Conservation (phyloP, 2,888 invertebrate genomes). For the Brassicogethes aeneus region DNA sequence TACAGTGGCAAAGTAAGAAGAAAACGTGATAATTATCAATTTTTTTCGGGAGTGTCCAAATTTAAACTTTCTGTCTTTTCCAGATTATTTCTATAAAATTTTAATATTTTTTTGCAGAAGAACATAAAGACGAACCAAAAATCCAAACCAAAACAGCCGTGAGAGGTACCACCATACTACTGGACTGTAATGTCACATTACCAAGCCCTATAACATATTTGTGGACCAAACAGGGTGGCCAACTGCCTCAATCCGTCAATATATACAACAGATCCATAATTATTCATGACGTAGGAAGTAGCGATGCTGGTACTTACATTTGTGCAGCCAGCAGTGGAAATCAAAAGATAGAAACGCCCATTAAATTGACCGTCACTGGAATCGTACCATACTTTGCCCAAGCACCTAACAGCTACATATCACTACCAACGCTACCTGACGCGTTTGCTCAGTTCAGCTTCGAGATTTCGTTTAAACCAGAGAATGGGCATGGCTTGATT, state of each 20-base stretch:
- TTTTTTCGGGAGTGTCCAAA: too few species aligned
- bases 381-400: constrained; percentile 83
- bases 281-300: constrained; percentile 53
- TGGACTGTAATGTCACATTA: constrained; percentile 62
- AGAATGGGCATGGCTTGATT: constrained; percentile 60
- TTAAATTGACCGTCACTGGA: constrained; percentile 69
- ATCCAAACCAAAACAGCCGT: constrained; percentile 50
- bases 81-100: too few species aligned
- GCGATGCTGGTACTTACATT: constrained; percentile 82
- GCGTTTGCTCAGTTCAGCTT: constrained; percentile 76
- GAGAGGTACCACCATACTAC: constrained; percentile 53
- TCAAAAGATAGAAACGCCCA: constrained; percentile 59
- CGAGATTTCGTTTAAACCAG: constrained; percentile 86
- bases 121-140: constrained; percentile 26
- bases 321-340: constrained; percentile 66
- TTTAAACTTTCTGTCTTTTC: too few species aligned
- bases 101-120: too few species aligned
- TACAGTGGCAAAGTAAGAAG: too few species aligned
- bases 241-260: constrained; percentile 51
- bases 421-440: constrained; percentile 67
- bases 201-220: constrained; percentile 55
- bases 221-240: constrained; percentile 69
- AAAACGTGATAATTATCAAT: too few species aligned
- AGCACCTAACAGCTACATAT: constrained; percentile 68
- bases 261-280: constrained; percentile 33